phyloP scores from a whole-genome alignment of 1,140 invertebrate species.

The Stegodyphus mimosarum region DNA sequence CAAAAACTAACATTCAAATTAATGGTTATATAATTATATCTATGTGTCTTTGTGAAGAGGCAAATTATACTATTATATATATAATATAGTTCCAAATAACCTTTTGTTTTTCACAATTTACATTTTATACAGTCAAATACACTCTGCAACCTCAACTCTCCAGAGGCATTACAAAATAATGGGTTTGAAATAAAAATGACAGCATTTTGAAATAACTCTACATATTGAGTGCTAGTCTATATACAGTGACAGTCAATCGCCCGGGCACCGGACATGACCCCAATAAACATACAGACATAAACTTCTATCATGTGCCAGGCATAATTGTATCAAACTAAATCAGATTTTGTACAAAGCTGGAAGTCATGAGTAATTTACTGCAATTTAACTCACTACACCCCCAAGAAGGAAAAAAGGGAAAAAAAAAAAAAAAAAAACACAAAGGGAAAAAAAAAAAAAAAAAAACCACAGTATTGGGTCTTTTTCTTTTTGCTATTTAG shows the following conservation, averaged over 20 bases:
- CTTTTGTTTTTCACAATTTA: conserved; percentile 57
- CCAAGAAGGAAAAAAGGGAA: too few species aligned
- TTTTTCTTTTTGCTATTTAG: background rate
- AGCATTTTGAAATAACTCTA: conserved; percentile 59
- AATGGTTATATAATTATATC: conserved; percentile 43
- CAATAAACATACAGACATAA: conserved; percentile 43
- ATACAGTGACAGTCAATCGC: conserved; percentile 48
- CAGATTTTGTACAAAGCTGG: conserved; percentile 58
- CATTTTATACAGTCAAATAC: conserved; percentile 60
- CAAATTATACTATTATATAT: conserved; percentile 48
- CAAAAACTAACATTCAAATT: conserved; percentile 32
- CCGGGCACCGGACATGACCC: conserved; percentile 11
- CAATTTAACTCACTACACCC: conserved; percentile 35
- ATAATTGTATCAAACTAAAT: conserved; percentile 43
- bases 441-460: too few species aligned
- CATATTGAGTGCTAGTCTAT: conserved; percentile 60
- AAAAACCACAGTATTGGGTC: background rate
- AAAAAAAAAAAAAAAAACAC: too few species aligned
- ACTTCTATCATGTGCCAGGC: conserved; percentile 52
- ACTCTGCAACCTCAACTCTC: conserved; percentile 55
- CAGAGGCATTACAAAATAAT: conserved; percentile 53
- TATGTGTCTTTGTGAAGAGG: conserved; percentile 10
- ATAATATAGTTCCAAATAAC: conserved; percentile 54
- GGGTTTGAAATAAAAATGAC: conserved; percentile 57
- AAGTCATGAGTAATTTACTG: conserved; percentile 51